Base-by-base conservation (phyloP, 2,888 invertebrate species). In the Eueremaeus valkanovi region DNA sequence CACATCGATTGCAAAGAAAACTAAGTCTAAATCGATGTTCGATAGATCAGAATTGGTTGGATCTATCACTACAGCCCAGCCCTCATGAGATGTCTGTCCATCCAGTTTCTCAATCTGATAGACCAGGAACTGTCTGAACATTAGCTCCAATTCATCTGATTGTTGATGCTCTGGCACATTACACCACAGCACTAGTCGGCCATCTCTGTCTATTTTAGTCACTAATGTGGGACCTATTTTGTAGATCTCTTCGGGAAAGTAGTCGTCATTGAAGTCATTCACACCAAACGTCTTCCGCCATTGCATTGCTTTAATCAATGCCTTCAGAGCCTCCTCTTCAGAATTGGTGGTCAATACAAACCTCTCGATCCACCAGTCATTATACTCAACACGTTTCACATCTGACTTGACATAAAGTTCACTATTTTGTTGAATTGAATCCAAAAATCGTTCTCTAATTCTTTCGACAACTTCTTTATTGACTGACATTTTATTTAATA, bases 1-100 rank as follows among this genome's bases (percentile, higher is more conserved):
- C 29, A 93, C 86, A 29, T 88, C 89, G 79, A 96, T 93, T 78
- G 95, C 85, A 81, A 92, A 93, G 82, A 90, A 92, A 0, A 91
- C 91, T 76, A 95, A 88, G 29, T 95, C 95, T 90, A 95, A 90
- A 82, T 97, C 96, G 83, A 77, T 16, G 33, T 75, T 75, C 5
- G 40, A 16, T 55, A 76, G 36, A 8, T 73, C 75, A 21, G 72
- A 18, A 11, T 75, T 73, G 24, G 36, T 40, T 0, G 45, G 11
- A 40, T 77, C 77, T 33, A 58, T 66, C 8, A 77, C 75, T 1
- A 77, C 21, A 36, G 51, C 45, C 51, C 68, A 40, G 13, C 75
- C 77, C 68, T 75, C 63, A n/a, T 73, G 29, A 40, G 72, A 73
- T n/a, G 49, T 45, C 9, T 49, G 18, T 6, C 49, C 24, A 21